Evolutionary conservation across 2,113 vertebrate genomes (phyloP).

Genomic region (Puma concolor): DNA sequence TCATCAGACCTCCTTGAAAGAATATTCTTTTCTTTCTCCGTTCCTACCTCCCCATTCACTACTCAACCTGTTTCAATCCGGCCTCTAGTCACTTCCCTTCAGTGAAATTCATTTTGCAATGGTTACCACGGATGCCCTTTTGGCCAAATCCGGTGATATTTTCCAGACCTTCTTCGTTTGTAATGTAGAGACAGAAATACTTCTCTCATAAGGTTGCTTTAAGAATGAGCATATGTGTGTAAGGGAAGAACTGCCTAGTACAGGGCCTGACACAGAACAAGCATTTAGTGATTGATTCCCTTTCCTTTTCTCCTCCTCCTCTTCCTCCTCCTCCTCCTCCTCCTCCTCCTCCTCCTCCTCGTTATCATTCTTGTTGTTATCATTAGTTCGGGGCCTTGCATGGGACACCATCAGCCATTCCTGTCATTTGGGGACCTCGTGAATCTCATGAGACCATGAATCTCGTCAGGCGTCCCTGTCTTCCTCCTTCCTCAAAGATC

Average conservation of each 20-base stretch:
- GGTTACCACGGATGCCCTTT: neutral
- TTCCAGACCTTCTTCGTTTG: neutral
- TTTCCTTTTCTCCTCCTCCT: neutral
- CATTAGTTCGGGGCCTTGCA: neutral
- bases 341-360: neutral
- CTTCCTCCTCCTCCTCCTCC: neutral
- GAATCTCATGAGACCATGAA: neutral
- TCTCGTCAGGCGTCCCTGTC: too few species aligned
- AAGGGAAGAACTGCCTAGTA: neutral
- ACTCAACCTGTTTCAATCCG: neutral
- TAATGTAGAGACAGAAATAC: neutral
- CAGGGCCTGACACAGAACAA: neutral
- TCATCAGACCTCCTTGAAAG: neutral
- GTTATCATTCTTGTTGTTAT: neutral
- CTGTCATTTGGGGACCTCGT: neutral
- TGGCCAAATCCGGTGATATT: neutral
- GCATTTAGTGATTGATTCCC: neutral
- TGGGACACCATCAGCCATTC: neutral
- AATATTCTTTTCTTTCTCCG: neutral
- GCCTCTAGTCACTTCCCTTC: neutral
- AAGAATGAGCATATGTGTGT: neutral
- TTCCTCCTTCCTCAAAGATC: neutral
- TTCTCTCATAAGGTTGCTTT: neutral
- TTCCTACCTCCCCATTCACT: neutral
- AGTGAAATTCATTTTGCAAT: neutral